phyloP scores from a whole-genome alignment of 2,888 invertebrate species.

The Aspidiotus destructor region DNA sequence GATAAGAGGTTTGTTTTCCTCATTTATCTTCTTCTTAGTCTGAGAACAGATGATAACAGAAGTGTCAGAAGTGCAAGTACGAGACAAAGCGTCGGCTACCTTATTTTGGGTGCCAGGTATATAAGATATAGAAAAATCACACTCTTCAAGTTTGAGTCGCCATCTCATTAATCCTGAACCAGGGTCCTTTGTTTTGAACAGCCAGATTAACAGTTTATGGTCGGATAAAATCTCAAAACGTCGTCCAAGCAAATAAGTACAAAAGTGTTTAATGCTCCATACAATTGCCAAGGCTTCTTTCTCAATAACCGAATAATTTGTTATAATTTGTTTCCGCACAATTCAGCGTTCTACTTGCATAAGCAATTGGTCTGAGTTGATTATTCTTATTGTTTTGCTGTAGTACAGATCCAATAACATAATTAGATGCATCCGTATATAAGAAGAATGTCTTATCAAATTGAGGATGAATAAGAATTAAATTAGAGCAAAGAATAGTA shows the following conservation, averaged over 20 bases:
- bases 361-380: constrained; percentile 39
- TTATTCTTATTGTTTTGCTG: constrained; percentile 37
- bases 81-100: constrained; percentile 18
- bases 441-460: constrained; percentile 33
- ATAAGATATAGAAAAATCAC: constrained; percentile 24
- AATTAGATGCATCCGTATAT: constrained; percentile 38
- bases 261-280: constrained; percentile 38
- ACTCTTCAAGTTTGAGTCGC: constrained; percentile 29
- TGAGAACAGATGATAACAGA: no score
- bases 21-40: no score
- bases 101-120: constrained; percentile 15
- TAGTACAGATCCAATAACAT: constrained; percentile 39
- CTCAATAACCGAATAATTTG: constrained; percentile 39
- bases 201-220: constrained; percentile 24
- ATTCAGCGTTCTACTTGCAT: constrained; percentile 39
- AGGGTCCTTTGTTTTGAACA: constrained; percentile 16
- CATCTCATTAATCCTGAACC: constrained; percentile 19
- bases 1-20: no score
- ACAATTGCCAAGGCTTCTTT: constrained; percentile 40
- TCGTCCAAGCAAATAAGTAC: constrained; percentile 38
- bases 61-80: not conserved
- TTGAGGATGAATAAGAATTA: constrained; percentile 32
- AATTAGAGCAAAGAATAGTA: constrained; percentile 9
- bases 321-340: constrained; percentile 38
- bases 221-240: constrained; percentile 37